Evolutionary conservation across 1,140 invertebrate species (phyloP).

Genomic region (Tetranychus urticae): DNA sequence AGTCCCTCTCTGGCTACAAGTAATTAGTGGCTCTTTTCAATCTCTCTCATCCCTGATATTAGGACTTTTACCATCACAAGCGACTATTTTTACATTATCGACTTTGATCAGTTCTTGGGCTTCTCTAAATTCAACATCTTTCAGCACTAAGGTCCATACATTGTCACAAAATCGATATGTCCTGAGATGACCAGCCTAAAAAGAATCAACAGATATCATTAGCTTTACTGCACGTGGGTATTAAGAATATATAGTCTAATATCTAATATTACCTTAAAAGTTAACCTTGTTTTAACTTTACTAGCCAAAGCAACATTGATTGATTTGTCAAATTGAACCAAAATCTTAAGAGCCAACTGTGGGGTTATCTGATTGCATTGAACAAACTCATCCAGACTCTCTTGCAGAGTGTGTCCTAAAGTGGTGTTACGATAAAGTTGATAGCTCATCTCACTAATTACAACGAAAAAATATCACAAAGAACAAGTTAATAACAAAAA

Average conservation of each 20-base stretch:
- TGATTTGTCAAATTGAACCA: slow-evolving; percentile 87
- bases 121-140: slow-evolving; percentile 92
- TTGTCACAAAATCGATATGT: slow-evolving; percentile 99
- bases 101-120: slow-evolving; percentile 79
- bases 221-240: neutral
- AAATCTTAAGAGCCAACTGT: slow-evolving; percentile 64
- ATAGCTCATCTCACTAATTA: slow-evolving; percentile 27
- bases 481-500: neutral
- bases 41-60: too few relatives aligned
- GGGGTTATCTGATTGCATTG: slow-evolving; percentile 89
- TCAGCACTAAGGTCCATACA: slow-evolving; percentile 98
- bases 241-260: neutral
- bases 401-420: slow-evolving; percentile 80
- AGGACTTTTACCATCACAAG: slow-evolving; percentile 50
- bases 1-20: too few relatives aligned
- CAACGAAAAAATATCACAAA: too few relatives aligned
- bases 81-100: slow-evolving; percentile 97
- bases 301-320: slow-evolving; percentile 84
- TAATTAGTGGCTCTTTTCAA: too few relatives aligned
- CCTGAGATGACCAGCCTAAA: slow-evolving; percentile 72
- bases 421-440: slow-evolving; percentile 95
- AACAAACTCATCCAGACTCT: slow-evolving; percentile 74
- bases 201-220: neutral
- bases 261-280: slow-evolving; percentile 55
- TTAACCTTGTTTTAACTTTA: slow-evolving; percentile 67